These are phyloP conservation scores for Eulemur albifrons DNA, from an alignment of 2,797 vertebrate species.

Conservation along the genomic window DNA sequence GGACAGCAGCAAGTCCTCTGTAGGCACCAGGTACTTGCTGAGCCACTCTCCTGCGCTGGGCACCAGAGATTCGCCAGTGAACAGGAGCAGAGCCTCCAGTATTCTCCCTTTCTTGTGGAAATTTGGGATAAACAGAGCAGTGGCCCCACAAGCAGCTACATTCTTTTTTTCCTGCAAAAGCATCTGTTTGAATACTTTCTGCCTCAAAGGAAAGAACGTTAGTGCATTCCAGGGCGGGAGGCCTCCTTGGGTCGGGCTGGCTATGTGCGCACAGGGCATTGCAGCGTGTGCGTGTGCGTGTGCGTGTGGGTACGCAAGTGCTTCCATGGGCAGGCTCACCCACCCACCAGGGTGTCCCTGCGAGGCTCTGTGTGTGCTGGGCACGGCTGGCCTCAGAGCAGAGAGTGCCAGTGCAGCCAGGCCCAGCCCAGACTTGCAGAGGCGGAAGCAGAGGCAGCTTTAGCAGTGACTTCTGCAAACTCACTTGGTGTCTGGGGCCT, in stretches of 20 bases:
- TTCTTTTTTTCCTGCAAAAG: constrained; percentile 55
- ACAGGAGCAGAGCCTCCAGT: not conserved
- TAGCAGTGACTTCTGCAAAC: not conserved
- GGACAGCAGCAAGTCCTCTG: not conserved
- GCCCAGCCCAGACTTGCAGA: not conserved
- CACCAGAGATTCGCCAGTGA: accelerated
- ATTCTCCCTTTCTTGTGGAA: not conserved
- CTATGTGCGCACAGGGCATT: not conserved
- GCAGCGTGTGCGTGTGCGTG: not conserved
- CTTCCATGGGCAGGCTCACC: no score
- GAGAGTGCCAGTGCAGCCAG: not conserved
- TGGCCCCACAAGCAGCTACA: not conserved
- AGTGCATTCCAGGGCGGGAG: constrained; percentile 56
- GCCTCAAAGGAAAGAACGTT: constrained; percentile 59
- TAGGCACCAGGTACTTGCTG: not conserved
- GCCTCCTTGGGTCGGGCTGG: constrained; percentile 45
- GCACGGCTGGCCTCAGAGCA: not conserved
- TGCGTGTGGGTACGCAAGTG: not conserved
- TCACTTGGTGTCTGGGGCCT: not conserved
- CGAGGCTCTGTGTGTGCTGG: not conserved
- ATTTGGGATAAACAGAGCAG: constrained; percentile 3
- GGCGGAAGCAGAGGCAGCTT: not conserved
- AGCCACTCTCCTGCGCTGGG: not conserved
- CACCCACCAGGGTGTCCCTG: not conserved
- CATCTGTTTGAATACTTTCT: constrained; percentile 75